A percentile compares a stretch with the other conserved stretches of the same genome.
These are phyloP conservation scores for Neuroterus valhalla DNA, from an alignment of 1,140 invertebrate genomes.

Conservation along the genomic window DNA sequence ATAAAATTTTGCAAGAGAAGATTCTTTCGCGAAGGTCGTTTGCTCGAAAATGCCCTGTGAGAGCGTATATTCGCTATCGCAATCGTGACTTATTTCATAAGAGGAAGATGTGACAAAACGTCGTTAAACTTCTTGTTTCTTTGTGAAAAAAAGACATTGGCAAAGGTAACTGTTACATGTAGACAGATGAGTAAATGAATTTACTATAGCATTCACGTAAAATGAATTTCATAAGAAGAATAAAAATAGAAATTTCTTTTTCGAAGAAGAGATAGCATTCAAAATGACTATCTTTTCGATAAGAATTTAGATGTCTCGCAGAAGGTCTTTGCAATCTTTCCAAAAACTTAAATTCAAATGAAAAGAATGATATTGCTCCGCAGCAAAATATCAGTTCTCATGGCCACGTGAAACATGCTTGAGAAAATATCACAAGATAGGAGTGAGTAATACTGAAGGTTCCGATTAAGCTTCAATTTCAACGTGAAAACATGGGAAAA, in stretches of 20 bases:
- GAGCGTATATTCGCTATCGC: not conserved
- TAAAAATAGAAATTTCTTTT: too few relatives aligned
- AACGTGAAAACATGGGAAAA: conserved; percentile 14
- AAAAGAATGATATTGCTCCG: conserved; percentile 9
- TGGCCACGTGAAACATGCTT: conserved; percentile 10
- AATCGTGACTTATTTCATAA: conserved; percentile 26
- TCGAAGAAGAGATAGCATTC: too few relatives aligned
- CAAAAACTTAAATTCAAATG: not conserved
- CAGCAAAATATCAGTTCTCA: conserved; percentile 16
- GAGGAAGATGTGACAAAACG: conserved; percentile 16
- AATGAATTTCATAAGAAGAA: not conserved
- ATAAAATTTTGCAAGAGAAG: too few relatives aligned
- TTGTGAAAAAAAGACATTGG: conserved; percentile 10
- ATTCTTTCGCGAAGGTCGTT: not conserved
- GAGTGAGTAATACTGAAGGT: conserved; percentile 14
- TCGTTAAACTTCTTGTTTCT: not conserved
- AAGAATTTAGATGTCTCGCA: not conserved
- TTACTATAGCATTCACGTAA: conserved; percentile 1
- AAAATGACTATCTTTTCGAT: too few relatives aligned
- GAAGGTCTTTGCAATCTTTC: not conserved
- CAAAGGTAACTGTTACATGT: conserved; percentile 29
- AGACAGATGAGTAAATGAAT: not conserved
- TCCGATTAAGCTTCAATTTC: conserved; percentile 18
- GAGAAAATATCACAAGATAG: not conserved
- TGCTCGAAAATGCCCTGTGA: not conserved